Conservation (phyloP, 2,888 invertebrate genomes). For the Dascillus cervinus region DNA sequence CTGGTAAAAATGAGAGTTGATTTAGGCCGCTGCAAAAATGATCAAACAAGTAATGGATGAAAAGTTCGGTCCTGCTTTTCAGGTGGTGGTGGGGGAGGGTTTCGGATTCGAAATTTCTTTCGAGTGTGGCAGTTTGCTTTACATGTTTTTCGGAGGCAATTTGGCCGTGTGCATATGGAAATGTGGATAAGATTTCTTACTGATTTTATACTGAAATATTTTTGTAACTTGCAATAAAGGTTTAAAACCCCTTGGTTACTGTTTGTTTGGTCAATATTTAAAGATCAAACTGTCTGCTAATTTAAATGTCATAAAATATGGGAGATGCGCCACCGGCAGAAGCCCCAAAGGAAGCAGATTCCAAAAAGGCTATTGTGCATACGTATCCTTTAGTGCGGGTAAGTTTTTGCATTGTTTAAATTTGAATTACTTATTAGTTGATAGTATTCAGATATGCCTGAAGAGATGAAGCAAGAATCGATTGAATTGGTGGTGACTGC, state of each 20-base stretch:
- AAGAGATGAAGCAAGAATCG: conserved; percentile 85
- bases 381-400: conserved; percentile 81
- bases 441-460: conserved; percentile 87
- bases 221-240: not conserved
- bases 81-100: conserved; percentile 83
- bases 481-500: conserved; percentile 88
- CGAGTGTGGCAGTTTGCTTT: conserved; percentile 73
- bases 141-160: conserved; percentile 80
- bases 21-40: conserved; percentile 70
- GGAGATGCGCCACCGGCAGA: conserved; percentile 5
- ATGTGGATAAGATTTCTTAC: not conserved
- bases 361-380: conserved; percentile 65
- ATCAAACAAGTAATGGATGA: conserved; percentile 88
- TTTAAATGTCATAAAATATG: too few species aligned
- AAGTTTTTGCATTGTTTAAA: too few species aligned
- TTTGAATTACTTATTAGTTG: too few species aligned
- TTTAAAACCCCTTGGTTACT: too few species aligned
- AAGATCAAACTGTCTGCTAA: too few species aligned
- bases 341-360: conserved; percentile 38
- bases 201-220: not conserved
- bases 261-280: too few species aligned
- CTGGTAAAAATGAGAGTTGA: not conserved
- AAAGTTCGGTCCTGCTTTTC: conserved; percentile 84
- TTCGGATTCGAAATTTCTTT: conserved; percentile 83
- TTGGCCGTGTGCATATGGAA: conserved; percentile 44